Base-by-base conservation (phyloP, 1,140 invertebrate species). In the Papilio machaon region DNA sequence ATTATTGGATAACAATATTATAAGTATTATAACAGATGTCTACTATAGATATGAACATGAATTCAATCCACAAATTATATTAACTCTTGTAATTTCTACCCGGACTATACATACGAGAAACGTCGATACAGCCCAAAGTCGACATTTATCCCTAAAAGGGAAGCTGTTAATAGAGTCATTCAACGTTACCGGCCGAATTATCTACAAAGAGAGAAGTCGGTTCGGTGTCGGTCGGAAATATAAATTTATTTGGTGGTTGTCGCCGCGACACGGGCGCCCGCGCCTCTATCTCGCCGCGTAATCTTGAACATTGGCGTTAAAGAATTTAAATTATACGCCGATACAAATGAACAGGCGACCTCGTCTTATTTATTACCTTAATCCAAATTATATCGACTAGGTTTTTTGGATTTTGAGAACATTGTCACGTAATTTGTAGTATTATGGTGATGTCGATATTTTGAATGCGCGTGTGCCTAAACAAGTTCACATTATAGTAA, bases 111-210 rank as follows among this genome's bases (percentile, higher is more conserved):
- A 94, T 92, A 91, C 82, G 85, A 78, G 76, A 84, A 77, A 81
- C 81, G 83, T 85, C 84, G 84, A 90, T 86, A 88, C 85, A 87
- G 85, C 82, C 89, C 86, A 91, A 92, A 90, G 87, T 88, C 89
- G 90, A 94, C 90, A 94, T 93, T 94, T 93, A 93, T 93, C 91
- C 93, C 88, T 92, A 94, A 94, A 94, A 94, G 92, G 93, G 93
- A 94, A 94, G 93, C 93, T 94, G 93, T 94, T 94, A 94, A 94
- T 94, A 94, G 92, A 94, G 93, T 92, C 92, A 93, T 94, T 94
- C 92, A 93, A 94, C 91, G 93, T 92, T 91, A 94, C 92, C 91
- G 93, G 88, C 87, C 91, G 91, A 93, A 94, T 94, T 94, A 94
- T 94, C 93, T 94, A 94, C 92, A 94, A 94, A 94, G 93, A 91